Evolutionary conservation across 2,797 vertebrate genomes (phyloP).

Genomic region (Anguilla megastoma): DNA sequence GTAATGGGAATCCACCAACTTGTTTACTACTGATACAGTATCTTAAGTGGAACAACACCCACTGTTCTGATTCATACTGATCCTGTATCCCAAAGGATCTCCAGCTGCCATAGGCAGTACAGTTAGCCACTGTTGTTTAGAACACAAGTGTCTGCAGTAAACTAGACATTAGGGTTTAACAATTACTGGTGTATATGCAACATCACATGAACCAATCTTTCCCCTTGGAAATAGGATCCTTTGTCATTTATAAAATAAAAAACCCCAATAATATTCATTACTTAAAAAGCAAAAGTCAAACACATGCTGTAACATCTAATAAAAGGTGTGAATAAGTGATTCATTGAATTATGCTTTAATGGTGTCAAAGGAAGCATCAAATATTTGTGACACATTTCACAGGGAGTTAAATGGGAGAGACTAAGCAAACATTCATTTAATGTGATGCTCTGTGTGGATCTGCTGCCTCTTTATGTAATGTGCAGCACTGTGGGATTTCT

Average conservation of each 20-base stretch:
- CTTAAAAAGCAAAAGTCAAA: background rate
- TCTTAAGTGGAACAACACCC: background rate
- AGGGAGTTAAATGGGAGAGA: constrained; percentile 7
- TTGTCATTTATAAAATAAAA: background rate
- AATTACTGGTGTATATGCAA: background rate
- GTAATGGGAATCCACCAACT: background rate
- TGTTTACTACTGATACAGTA: constrained; percentile 9
- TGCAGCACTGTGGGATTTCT: constrained; percentile 11
- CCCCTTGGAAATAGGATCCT: background rate
- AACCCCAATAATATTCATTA: background rate
- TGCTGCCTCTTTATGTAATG: constrained; percentile 5
- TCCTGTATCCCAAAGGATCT: background rate
- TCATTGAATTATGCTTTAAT: background rate
- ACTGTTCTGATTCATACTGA: background rate
- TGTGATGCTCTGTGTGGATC: constrained; percentile 14
- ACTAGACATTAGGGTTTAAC: background rate
- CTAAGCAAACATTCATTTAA: constrained; percentile 1
- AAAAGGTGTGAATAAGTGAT: constrained; percentile 3
- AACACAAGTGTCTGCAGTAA: background rate
- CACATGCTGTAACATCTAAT: background rate
- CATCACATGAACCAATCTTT: background rate
- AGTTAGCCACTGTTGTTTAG: background rate
- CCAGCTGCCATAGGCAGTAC: background rate
- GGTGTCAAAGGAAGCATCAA: background rate
- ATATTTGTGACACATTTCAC: constrained; percentile 11